Percentiles rank a stretch among this genome's conserved stretches.
phyloP scores from a whole-genome alignment of 2,888 invertebrate species.

The Chrysolina haemoptera region DNA sequence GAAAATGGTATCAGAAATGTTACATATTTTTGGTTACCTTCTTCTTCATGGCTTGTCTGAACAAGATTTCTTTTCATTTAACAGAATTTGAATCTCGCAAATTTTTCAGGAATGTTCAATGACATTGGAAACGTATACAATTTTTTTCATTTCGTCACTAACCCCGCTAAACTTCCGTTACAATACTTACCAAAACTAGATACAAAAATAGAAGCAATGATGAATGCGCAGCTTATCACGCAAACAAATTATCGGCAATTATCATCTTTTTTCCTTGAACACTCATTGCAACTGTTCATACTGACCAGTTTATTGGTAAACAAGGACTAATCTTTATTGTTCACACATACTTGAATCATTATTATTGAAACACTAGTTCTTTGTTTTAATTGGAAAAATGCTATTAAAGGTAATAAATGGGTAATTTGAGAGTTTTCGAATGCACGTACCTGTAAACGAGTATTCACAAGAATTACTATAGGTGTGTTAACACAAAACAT shows the following conservation, averaged over 20 bases:
- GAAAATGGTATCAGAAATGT: too few species aligned
- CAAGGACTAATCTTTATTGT: conserved; percentile 3
- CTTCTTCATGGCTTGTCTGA: too few species aligned
- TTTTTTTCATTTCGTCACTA: too few species aligned
- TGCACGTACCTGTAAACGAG: neutral
- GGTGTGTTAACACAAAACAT: neutral
- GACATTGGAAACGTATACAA: too few species aligned
- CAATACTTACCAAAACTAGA: too few species aligned
- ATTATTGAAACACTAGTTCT: conserved; percentile 2
- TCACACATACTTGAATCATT: conserved; percentile 5
- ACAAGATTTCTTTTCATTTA: too few species aligned
- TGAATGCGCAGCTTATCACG: neutral
- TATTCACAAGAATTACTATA: neutral
- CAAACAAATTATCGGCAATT: conserved; percentile 5
- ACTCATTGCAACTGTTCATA: neutral
- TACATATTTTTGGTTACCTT: too few species aligned
- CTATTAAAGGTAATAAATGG: neutral
- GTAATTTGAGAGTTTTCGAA: conserved; percentile 9
- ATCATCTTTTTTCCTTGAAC: conserved; percentile 15
- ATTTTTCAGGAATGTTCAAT: too few species aligned
- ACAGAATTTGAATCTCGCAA: too few species aligned
- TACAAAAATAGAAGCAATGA: neutral
- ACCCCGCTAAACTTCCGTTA: too few species aligned
- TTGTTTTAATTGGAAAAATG: neutral
- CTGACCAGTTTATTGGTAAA: neutral